Conservation (phyloP, 2,888 invertebrate genomes). For the Odontocolon sp. region DNA sequence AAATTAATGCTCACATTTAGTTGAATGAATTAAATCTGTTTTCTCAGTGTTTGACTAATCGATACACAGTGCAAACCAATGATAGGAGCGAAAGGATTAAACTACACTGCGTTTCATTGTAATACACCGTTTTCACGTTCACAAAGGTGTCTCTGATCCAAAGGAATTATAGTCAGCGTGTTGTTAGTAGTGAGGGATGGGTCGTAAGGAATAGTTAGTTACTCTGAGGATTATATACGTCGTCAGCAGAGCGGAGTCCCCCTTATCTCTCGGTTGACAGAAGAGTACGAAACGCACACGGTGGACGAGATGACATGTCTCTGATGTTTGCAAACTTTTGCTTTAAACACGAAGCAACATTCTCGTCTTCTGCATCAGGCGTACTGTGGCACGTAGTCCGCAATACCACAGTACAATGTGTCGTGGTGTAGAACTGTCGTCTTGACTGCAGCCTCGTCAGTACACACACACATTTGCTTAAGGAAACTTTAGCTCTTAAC, state of each 20-base stretch:
- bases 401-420: not conserved
- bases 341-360: slow-evolving; percentile 25
- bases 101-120: not conserved
- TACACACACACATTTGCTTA: not conserved
- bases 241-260: not conserved
- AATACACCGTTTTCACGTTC: slow-evolving; percentile 12
- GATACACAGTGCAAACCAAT: no score
- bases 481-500: slow-evolving; percentile 19
- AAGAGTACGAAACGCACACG: not conserved
- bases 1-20: no score
- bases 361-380: slow-evolving; percentile 12
- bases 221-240: slow-evolving; percentile 33
- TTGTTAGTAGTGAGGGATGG: slow-evolving; percentile 40
- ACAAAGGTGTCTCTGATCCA: slow-evolving; percentile 49
- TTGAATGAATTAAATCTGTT: no score
- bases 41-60: no score
- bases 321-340: slow-evolving; percentile 56
- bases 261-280: slow-evolving; percentile 21
- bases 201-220: slow-evolving; percentile 40
- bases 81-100: no score
- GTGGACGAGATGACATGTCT: slow-evolving; percentile 41
- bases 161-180: slow-evolving; percentile 40
- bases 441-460: not conserved
- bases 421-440: not conserved
- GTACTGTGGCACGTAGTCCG: not conserved